Percentiles rank a stretch among this genome's conserved stretches.
These are phyloP conservation scores for Recurvirostra avosetta DNA, from an alignment of 2,113 vertebrate species.

Conservation along the genomic window DNA sequence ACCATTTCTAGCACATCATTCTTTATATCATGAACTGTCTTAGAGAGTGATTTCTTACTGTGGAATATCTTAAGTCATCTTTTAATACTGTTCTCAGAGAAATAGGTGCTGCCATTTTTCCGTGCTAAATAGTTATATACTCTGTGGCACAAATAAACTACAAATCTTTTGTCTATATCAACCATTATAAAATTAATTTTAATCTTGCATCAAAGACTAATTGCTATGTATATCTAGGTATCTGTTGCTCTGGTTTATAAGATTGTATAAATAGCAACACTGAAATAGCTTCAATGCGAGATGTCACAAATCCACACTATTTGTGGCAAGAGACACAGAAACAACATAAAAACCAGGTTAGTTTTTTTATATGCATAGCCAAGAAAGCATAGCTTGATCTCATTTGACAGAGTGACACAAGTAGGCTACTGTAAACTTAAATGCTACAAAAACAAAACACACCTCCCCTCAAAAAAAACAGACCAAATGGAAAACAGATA, in stretches of 20 bases:
- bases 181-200: neutral
- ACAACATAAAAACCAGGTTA: neutral
- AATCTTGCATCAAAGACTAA: neutral
- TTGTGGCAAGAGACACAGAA: neutral
- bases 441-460: neutral
- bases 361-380: neutral
- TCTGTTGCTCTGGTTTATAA: neutral
- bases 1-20: neutral
- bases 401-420: neutral
- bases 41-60: neutral
- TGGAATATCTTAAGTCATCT: neutral
- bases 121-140: neutral
- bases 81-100: neutral
- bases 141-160: neutral
- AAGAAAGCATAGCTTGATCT: neutral
- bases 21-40: neutral
- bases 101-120: neutral
- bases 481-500: neutral
- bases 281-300: neutral
- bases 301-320: neutral
- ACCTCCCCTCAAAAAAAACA: neutral
- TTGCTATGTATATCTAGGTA: neutral
- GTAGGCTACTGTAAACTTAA: slow-evolving; percentile 1
- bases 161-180: neutral
- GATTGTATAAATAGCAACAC: neutral